Conservation (phyloP, 92 coral and sea anemone genomes). For the Micromussa lordhowensis region DNA sequence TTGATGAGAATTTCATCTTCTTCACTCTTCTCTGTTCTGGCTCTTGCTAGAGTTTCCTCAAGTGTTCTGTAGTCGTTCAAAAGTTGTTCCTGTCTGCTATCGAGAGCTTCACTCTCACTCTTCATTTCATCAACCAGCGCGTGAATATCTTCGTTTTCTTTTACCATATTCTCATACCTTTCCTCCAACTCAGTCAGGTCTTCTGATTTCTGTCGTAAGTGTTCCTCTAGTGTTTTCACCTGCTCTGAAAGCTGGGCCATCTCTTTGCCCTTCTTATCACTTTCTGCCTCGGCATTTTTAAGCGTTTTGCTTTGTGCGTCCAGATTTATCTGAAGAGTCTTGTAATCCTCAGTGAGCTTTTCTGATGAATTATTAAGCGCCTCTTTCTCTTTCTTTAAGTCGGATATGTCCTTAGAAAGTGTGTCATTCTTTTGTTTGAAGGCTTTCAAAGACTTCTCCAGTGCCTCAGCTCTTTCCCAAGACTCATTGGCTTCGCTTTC, state of each 20-base stretch:
- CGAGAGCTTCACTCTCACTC: slow-evolving; percentile 33
- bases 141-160: slow-evolving; percentile 44
- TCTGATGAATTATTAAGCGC: slow-evolving; percentile 14
- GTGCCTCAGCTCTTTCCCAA: slow-evolving; percentile 17
- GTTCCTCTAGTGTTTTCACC: slow-evolving; percentile 31
- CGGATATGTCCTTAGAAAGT: slow-evolving; percentile 9
- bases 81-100: slow-evolving; percentile 26
- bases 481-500: slow-evolving; percentile 27
- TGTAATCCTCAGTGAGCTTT: slow-evolving; percentile 27
- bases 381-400: slow-evolving; percentile 32
- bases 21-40: slow-evolving; percentile 10
- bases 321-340: slow-evolving; percentile 21
- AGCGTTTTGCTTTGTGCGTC: slow-evolving; percentile 27
- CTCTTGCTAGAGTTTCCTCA: slow-evolving; percentile 26
- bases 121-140: slow-evolving; percentile 36
- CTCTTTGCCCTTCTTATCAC: slow-evolving; percentile 23
- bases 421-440: slow-evolving; percentile 39
- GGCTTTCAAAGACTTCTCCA: slow-evolving; percentile 29
- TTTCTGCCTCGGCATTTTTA: slow-evolving; percentile 25
- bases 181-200: slow-evolving; percentile 22
- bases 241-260: slow-evolving; percentile 28
- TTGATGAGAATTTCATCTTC: slow-evolving; percentile 11
- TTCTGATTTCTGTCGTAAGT: slow-evolving; percentile 60
- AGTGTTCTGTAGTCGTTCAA: slow-evolving; percentile 17
- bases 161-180: slow-evolving; percentile 20